Evolutionary conservation across 1,140 invertebrate genomes (phyloP), one percentile per base, ranked within the genome.

Genomic region (Scylla paramamosain): DNA sequence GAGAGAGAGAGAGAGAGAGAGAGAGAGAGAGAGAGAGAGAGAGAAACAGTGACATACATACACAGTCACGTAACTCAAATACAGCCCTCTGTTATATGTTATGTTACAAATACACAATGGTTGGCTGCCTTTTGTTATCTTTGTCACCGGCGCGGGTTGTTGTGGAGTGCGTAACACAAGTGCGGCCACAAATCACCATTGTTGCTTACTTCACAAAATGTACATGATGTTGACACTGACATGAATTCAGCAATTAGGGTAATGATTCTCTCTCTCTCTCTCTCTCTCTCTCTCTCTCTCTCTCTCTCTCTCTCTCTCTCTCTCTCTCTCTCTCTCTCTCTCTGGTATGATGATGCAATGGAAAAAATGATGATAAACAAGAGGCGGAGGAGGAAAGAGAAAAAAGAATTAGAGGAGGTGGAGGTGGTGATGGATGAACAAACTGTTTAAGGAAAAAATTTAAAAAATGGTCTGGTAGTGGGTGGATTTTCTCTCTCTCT

Each of bases 241-340:
- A 28, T 32, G 12, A n/a, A 8, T 29, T 29, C 29, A 0, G 20
- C 14, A 14, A 2, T n/a, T 32, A 14, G 10, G 16, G 29, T 10
- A 16, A 32, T 29, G 0, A 16, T 31, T 87, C 86, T 87, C 86
- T 87, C 86, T 87, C 86, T 87, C 86, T 87, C 86, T 87, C 86
- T 87, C 88, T 90, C 45, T 90, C 88, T 90, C 88, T 90, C 88
- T 90, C 88, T 90, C 88, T 90, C 88, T 90, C 88, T 90, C 88
- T 90, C 88, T 90, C 88, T 90, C 88, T 90, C 88, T 90, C 88
- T 90, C 88, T 90, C 88, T 90, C 88, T 90, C 88, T 90, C 88
- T 90, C 88, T 90, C 88, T 90, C 88, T 90, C 88, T 39, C 32
- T 90, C 32, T 45, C 32, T 31, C 1, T 89, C 29, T 32, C n/a